Percentiles rank a stretch among this genome's conserved stretches.
These are phyloP conservation scores for Halcyon leucocephala DNA, from an alignment of 2,797 vertebrate species.

Conservation along the genomic window DNA sequence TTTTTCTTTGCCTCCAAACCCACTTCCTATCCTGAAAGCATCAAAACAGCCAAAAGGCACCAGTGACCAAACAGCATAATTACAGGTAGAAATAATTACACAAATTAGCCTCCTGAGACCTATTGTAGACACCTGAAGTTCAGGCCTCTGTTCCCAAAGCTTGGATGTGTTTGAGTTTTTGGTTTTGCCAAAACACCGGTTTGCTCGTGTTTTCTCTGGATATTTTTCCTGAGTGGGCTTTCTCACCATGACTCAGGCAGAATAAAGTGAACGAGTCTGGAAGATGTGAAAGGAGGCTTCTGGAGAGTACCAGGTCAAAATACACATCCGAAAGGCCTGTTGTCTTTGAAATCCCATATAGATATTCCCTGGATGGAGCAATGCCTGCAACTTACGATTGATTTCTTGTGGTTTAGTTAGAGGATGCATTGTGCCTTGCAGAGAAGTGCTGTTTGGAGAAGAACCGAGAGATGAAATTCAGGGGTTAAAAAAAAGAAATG, in stretches of 20 bases:
- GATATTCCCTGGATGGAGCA: not conserved
- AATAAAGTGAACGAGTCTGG: slow-evolving; percentile 13
- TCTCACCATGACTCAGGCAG: slow-evolving; percentile 27
- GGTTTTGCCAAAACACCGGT: not conserved
- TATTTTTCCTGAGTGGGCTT: slow-evolving; percentile 48
- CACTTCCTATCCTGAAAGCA: slow-evolving; percentile 35
- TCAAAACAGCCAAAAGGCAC: slow-evolving; percentile 17
- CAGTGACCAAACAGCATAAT: slow-evolving; percentile 24
- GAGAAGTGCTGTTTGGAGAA: slow-evolving; percentile 23
- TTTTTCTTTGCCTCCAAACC: slow-evolving; percentile 33
- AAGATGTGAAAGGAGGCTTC: slow-evolving; percentile 39
- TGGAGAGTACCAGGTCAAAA: slow-evolving; percentile 11
- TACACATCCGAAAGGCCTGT: not conserved
- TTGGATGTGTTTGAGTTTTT: not conserved
- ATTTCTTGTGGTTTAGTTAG: not conserved
- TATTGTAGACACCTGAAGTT: not conserved
- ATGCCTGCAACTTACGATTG: not conserved
- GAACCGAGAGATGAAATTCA: not conserved
- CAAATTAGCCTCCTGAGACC: slow-evolving; percentile 15
- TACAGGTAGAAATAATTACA: slow-evolving; percentile 43
- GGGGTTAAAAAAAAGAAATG: not conserved
- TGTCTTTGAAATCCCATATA: slow-evolving; percentile 18
- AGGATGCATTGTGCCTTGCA: not conserved
- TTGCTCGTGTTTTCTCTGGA: slow-evolving; percentile 18
- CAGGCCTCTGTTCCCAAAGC: not conserved